phyloP scores from a whole-genome alignment of 2,113 vertebrate species.

The Perccottus glenii region DNA sequence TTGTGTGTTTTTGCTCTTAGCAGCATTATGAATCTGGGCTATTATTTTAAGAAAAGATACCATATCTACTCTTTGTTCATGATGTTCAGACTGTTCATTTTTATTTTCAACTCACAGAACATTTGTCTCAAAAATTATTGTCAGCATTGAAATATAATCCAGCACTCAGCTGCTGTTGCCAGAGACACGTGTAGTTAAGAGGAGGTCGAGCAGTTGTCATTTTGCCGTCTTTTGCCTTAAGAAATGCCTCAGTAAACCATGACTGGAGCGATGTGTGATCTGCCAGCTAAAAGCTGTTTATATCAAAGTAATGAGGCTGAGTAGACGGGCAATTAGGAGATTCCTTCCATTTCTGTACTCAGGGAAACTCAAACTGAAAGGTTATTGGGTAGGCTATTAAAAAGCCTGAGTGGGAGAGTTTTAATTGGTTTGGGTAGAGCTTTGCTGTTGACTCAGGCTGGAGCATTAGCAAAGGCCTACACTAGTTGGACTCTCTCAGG shows the following conservation, averaged over 20 bases:
- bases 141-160: conserved; percentile 25
- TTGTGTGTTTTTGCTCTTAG: no score
- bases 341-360: conserved; percentile 64
- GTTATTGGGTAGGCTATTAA: conserved; percentile 69
- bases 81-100: no score
- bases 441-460: conserved; percentile 58
- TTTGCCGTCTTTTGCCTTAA: conserved; percentile 46
- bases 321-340: conserved; percentile 72
- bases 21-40: no score
- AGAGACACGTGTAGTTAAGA: conserved; percentile 33
- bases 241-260: conserved; percentile 53
- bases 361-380: conserved; percentile 67
- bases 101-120: not conserved
- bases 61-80: no score
- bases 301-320: conserved; percentile 76
- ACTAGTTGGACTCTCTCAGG: conserved; percentile 34
- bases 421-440: conserved; percentile 70
- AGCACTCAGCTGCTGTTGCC: conserved; percentile 28
- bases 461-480: conserved; percentile 23
- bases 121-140: conserved; percentile 36
- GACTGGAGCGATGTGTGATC: conserved; percentile 56
- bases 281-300: conserved; percentile 69
- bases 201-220: conserved; percentile 50
- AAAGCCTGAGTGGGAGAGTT: conserved; percentile 66
- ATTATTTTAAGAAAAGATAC: no score